Evolutionary conservation across 2,113 vertebrate genomes (phyloP).

Genomic region (Cromileptes altivelis): DNA sequence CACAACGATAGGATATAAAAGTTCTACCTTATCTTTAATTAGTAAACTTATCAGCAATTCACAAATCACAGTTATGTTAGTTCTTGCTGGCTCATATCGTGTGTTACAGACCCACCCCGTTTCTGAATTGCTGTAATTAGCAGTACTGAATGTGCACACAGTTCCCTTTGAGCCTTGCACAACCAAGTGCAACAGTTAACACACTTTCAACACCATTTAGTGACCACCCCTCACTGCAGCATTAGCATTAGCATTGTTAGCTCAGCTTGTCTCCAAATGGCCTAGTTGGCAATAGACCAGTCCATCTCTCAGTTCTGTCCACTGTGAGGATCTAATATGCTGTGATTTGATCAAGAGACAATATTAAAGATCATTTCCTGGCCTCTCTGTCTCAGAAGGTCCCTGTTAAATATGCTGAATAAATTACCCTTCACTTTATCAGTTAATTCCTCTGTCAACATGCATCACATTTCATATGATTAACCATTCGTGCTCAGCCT

Average conservation of each 20-base stretch:
- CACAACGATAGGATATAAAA: too few relatives aligned
- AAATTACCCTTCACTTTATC: slow-evolving; percentile 25
- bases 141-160: not conserved
- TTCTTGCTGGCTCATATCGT: not conserved
- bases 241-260: not conserved
- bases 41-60: not conserved
- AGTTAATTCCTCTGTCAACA: slow-evolving; percentile 10
- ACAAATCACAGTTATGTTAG: not conserved
- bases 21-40: not conserved
- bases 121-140: not conserved
- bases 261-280: not conserved
- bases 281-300: not conserved
- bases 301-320: slow-evolving; percentile 4
- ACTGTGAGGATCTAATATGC: slow-evolving; percentile 2
- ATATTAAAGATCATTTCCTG: slow-evolving; percentile 59
- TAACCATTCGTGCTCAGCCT: not conserved
- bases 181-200: not conserved
- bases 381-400: slow-evolving; percentile 19
- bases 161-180: not conserved
- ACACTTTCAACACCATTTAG: not conserved
- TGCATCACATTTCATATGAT: slow-evolving; percentile 11
- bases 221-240: not conserved
- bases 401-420: slow-evolving; percentile 8
- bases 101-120: not conserved
- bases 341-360: slow-evolving; percentile 10